These are phyloP conservation scores for Barypeithes pellucidus DNA, from an alignment of 2,888 invertebrate genomes.

Conservation along the genomic window DNA sequence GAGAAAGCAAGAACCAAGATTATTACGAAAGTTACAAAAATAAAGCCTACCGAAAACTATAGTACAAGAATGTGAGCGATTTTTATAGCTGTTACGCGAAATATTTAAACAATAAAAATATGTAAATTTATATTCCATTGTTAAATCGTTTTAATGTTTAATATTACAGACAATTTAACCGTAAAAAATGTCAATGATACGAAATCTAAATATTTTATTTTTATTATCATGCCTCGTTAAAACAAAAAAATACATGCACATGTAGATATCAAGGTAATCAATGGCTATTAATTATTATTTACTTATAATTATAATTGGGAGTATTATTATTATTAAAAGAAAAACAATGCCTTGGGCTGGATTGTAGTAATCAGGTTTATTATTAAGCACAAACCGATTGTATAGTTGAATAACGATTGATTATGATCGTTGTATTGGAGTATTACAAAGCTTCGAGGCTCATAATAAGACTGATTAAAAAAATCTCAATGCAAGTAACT, in stretches of 20 bases:
- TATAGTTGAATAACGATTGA: neutral
- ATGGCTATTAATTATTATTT: conserved; percentile 5
- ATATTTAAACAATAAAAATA: neutral
- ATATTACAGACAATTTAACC: neutral
- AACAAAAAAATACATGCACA: conserved; percentile 10
- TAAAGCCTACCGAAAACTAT: neutral
- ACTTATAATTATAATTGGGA: conserved; percentile 10
- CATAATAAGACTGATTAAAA: no score
- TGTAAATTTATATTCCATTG: conserved; percentile 11
- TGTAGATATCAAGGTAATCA: conserved; percentile 17
- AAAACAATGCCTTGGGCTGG: conserved; percentile 1
- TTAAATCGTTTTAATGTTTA: neutral
- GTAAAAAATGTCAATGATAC: neutral
- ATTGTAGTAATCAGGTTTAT: neutral
- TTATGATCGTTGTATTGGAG: neutral
- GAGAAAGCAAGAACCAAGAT: conserved; percentile 2
- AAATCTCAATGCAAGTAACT: no score
- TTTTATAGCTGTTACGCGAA: neutral
- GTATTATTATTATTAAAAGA: conserved; percentile 3
- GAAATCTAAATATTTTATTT: conserved; percentile 5
- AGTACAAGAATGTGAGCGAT: neutral
- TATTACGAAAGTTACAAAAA: neutral
- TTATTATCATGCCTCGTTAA: neutral
- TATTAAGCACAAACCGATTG: neutral
- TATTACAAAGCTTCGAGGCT: no score